Evolutionary conservation across 2,888 invertebrate species (phyloP).

Genomic region (Acholoe squamosa): DNA sequence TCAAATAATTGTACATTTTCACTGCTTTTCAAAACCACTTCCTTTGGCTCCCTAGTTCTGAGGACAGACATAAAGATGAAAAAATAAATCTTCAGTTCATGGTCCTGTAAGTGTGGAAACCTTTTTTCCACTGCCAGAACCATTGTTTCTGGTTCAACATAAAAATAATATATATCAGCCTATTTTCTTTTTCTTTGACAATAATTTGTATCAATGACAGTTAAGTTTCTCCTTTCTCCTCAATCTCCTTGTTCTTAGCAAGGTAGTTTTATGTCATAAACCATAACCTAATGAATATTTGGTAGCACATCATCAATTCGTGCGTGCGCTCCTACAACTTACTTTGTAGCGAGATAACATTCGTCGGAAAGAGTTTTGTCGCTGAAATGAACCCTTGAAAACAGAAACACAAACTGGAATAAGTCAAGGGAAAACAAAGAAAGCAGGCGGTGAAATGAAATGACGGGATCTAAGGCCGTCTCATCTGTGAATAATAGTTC

Average conservation of each 20-base stretch:
- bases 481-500: no score
- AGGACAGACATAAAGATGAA: no score
- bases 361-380: conserved; percentile 59
- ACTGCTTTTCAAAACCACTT: not conserved
- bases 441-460: not conserved
- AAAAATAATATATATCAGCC: no score
- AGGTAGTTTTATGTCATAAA: conserved; percentile 23
- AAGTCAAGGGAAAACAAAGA: conserved; percentile 30
- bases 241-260: conserved; percentile 26
- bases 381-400: conserved; percentile 61
- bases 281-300: conserved; percentile 28
- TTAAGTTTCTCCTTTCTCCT: not conserved
- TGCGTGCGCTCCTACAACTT: conserved; percentile 14
- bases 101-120: no score
- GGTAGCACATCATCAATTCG: conserved; percentile 3
- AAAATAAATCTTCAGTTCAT: no score
- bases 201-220: not conserved
- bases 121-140: no score
- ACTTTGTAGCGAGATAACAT: conserved; percentile 60
- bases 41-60: not conserved
- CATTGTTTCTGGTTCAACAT: no score
- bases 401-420: conserved; percentile 59
- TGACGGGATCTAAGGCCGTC: no score
- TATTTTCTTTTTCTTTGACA: no score
- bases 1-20: no score